Evolutionary conservation across 2,888 invertebrate genomes (phyloP).

Genomic region (Opisthograptis luteolata): DNA sequence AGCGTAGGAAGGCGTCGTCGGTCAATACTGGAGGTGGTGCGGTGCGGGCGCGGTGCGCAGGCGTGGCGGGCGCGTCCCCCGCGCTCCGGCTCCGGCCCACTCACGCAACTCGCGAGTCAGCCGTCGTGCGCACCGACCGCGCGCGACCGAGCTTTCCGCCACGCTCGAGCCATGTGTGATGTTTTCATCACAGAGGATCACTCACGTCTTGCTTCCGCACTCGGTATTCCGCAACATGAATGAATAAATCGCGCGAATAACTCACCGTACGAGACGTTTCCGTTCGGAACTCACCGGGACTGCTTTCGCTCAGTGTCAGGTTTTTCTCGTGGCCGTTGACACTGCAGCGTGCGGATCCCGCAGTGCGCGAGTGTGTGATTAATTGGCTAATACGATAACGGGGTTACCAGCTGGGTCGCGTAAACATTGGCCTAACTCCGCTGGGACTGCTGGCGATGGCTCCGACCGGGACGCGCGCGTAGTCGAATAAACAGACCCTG

Average conservation of each 20-base stretch:
- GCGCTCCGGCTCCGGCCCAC: slow-evolving; percentile 59
- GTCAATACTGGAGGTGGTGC: slow-evolving; percentile 83
- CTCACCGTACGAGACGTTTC: slow-evolving; percentile 43
- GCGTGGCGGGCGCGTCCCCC: slow-evolving; percentile 68
- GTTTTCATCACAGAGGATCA: slow-evolving; percentile 76
- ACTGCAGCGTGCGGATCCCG: slow-evolving; percentile 82
- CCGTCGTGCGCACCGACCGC: slow-evolving; percentile 80
- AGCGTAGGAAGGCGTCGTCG: slow-evolving; percentile 82
- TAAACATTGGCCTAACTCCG: slow-evolving; percentile 71
- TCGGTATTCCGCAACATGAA: slow-evolving; percentile 58
- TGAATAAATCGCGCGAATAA: slow-evolving; percentile 54
- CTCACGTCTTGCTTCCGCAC: slow-evolving; percentile 61
- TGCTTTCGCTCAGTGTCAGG: slow-evolving; percentile 75
- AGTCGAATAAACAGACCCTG: slow-evolving; percentile 47
- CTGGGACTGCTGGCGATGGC: slow-evolving; percentile 66
- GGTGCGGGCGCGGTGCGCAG: slow-evolving; percentile 74
- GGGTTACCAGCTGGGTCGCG: slow-evolving; percentile 78
- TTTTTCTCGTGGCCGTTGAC: slow-evolving; percentile 82
- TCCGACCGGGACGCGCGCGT: slow-evolving; percentile 56
- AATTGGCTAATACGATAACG: slow-evolving; percentile 71
- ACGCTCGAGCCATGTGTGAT: slow-evolving; percentile 77
- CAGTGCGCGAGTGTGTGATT: slow-evolving; percentile 83
- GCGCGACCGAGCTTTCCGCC: slow-evolving; percentile 63
- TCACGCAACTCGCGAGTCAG: slow-evolving; percentile 81
- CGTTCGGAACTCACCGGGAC: slow-evolving; percentile 49